These are phyloP conservation scores for Cyclophora punctaria DNA, from an alignment of 2,888 invertebrate genomes.

Conservation along the genomic window DNA sequence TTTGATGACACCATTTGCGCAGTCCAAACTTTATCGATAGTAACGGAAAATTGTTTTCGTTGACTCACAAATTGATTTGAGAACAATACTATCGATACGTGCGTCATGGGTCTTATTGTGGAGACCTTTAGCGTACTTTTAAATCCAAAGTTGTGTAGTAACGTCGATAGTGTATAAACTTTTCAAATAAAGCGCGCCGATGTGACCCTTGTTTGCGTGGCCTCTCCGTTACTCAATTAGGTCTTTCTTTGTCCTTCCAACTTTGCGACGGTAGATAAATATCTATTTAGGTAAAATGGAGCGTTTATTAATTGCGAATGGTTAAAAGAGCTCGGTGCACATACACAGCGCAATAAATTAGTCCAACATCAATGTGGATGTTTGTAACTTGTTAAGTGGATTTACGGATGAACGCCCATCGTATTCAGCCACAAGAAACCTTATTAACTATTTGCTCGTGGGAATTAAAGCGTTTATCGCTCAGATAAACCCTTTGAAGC, in stretches of 20 bases:
- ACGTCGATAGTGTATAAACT: slow-evolving; percentile 50
- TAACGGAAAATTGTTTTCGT: slow-evolving; percentile 8
- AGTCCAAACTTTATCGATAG: slow-evolving; percentile 7
- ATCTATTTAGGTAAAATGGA: too few relatives aligned
- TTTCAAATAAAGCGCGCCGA: slow-evolving; percentile 59
- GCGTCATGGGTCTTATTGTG: too few relatives aligned
- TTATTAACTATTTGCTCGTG: slow-evolving; percentile 29
- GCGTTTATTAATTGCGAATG: too few relatives aligned
- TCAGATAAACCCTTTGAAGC: slow-evolving; percentile 47
- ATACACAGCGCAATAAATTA: too few relatives aligned
- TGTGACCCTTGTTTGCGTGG: slow-evolving; percentile 54
- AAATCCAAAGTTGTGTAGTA: slow-evolving; percentile 32
- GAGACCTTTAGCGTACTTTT: slow-evolving; percentile 15
- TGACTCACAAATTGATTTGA: neutral
- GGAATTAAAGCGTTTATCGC: slow-evolving; percentile 40
- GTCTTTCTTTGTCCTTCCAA: slow-evolving; percentile 35
- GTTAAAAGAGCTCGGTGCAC: too few relatives aligned
- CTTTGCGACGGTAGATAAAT: too few relatives aligned
- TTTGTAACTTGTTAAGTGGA: slow-evolving; percentile 10
- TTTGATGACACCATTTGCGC: slow-evolving; percentile 11
- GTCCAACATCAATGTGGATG: neutral
- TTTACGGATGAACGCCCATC: slow-evolving; percentile 7
- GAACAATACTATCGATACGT: slow-evolving; percentile 1
- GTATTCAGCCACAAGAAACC: slow-evolving; percentile 12
- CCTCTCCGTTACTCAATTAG: slow-evolving; percentile 44